Evolutionary conservation across 2,113 vertebrate genomes (phyloP).

Genomic region (Chaetura pelagica): DNA sequence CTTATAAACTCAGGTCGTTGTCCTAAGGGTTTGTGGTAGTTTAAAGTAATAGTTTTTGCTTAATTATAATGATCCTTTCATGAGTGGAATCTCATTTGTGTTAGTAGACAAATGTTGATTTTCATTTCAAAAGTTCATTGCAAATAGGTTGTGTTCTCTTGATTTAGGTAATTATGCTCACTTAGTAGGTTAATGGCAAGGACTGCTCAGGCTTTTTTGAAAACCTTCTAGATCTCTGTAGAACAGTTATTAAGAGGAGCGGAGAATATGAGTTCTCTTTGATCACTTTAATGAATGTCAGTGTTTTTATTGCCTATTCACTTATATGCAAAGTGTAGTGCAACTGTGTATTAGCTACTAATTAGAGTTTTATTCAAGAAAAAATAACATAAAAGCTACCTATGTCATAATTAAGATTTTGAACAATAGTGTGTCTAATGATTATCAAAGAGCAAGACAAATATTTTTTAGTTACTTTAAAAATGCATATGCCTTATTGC

Average conservation of each 20-base stretch:
- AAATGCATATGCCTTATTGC: not conserved
- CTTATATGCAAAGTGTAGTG: constrained; percentile 44
- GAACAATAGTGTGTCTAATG: constrained; percentile 23
- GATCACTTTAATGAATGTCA: constrained; percentile 72
- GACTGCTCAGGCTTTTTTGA: constrained; percentile 55
- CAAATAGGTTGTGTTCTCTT: constrained; percentile 63
- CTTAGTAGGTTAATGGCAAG: constrained; percentile 62
- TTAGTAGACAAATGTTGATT: constrained; percentile 58
- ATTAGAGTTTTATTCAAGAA: constrained; percentile 57
- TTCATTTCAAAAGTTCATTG: constrained; percentile 69
- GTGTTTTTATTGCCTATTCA: constrained; percentile 67
- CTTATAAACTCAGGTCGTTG: constrained; percentile 18
- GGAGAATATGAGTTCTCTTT: constrained; percentile 52
- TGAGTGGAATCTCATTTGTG: constrained; percentile 48
- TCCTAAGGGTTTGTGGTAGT: constrained; percentile 36
- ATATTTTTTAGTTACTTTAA: constrained; percentile 29
- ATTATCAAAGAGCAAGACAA: constrained; percentile 43
- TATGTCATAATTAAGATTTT: constrained; percentile 43
- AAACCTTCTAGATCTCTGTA: constrained; percentile 56
- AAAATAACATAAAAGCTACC: constrained; percentile 50
- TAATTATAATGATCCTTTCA: constrained; percentile 61
- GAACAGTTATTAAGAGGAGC: constrained; percentile 62
- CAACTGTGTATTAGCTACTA: constrained; percentile 58
- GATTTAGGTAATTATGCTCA: constrained; percentile 68
- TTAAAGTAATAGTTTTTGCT: constrained; percentile 48